Evolutionary conservation across 2,888 invertebrate genomes (phyloP).

Genomic region (Caenorhabditis japonica): DNA sequence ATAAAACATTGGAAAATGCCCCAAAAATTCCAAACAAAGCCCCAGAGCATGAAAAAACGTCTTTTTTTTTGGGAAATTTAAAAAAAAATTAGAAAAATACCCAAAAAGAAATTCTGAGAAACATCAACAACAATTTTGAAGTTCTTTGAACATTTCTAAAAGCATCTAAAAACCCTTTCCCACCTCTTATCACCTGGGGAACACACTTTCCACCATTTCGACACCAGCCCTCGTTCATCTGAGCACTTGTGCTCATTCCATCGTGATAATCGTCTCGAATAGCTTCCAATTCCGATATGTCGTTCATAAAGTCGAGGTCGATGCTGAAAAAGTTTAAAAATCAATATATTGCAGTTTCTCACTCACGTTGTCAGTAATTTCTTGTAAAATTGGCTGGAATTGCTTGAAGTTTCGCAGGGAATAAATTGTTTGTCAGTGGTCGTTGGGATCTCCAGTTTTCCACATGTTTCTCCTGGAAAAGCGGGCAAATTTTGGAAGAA

Average conservation of each 20-base stretch:
- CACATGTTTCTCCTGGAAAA: constrained; percentile 46
- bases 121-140: no score
- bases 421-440: constrained; percentile 1
- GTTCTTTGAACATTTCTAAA: no score
- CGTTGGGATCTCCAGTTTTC: constrained; percentile 16
- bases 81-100: no score
- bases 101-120: no score
- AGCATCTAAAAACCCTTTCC: no score
- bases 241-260: constrained; percentile 10
- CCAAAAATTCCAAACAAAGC: neutral
- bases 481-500: neutral
- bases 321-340: constrained; percentile 24
- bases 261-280: constrained; percentile 24
- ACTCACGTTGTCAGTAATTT: constrained; percentile 4
- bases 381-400: constrained; percentile 14
- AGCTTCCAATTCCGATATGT: constrained; percentile 8
- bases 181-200: constrained; percentile 32
- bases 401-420: constrained; percentile 2
- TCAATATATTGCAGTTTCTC: neutral
- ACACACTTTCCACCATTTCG: constrained; percentile 44
- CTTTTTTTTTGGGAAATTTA: no score
- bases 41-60: no score
- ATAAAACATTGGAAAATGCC: no score
- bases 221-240: constrained; percentile 32
- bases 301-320: constrained; percentile 13